Base-by-base conservation (phyloP, 2,888 invertebrate genomes). In the Pseudococcus longispinus region DNA sequence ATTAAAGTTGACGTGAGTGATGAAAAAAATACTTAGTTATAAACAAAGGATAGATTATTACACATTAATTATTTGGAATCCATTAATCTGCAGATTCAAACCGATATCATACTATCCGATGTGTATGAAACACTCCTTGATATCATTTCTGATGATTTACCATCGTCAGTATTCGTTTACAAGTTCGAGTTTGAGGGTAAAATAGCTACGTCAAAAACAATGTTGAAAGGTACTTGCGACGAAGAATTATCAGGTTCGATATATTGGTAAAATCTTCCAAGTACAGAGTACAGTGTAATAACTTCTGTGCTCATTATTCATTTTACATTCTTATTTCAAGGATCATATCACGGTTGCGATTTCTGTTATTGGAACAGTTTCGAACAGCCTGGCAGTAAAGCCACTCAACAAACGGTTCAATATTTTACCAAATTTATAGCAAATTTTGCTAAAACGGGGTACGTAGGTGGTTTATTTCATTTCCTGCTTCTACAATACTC, bases 401-500 rank as follows among this genome's bases (percentile, higher is more conserved):
- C 3, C 6, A 32, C 70, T 29, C 70, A 70, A 29, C 13, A 60
- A 20, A 37, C 32, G 6, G 32, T 84, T 13, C 65, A 65, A 32
- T 51, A 18, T 29, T 65, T 84, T 4, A 84, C 84, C 9, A 84
- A n/a, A 51, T 65, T 55, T n/a, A 23, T 84, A 11, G 18, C 60
- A 4, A 84, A 55, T 51, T 84, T 84, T 20, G 84, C 84, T 2
- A 84, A 32, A 60, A 84, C 84, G 32, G 84, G 84, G 84, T 84
- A 84, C 8, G 1, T 29, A 70, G 1, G 11, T 11, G 26, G 1
- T 32, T 5, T 20, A 44, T 23, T 83, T 20, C 23, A 20, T 4
- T 82, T 82, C 5, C 20, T 23, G 42, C 2, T 80, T 80, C n/a
- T 0, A 37, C 2, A 20, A 42, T 20, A 18, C 9, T 37, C 4